Evolutionary conservation across 2,113 vertebrate species (phyloP), one percentile per base, ranked within the genome.

Genomic region (Toxotes chatareus): DNA sequence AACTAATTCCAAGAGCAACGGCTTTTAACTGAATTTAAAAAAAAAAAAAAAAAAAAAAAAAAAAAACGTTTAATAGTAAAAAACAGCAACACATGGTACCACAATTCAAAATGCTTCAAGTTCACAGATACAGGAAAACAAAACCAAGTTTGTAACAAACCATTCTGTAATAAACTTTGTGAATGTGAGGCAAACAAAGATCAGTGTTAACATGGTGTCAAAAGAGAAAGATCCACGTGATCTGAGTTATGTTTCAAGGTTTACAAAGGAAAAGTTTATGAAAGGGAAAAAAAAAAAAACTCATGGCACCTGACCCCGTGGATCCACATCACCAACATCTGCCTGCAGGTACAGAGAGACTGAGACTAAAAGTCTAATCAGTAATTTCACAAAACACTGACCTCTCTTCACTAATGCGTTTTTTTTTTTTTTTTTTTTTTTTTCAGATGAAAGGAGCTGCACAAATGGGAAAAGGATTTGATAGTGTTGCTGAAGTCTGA

Each of bases 41-140:
- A 44, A 75, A 38, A 32, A 65, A 57, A 63, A 27, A 63, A 16
- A 75, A 72, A 34, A 75, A 67, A 16, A 75, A 72, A 44, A 75
- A 38, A 32, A 65, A 57, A 63, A 21, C 9, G 4, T 82, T 82
- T 78, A 73, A 70, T 85, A 10, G 64, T 71, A 56, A 56, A 66
- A 73, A 79, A 78, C 8, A 81, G 59, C 21, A 32, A 57, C 34
- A 82, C 53, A 61, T 32, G 40, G 57, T 65, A 79, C 62, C 64
- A 82, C 59, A 79, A 65, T 38, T 53, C 5, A 69, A 82, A 86
- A 69, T 42, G 47, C 23, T 65, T 47, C 36, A 63, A 56, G 14
- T 75, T 71, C 78, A 76, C 55, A 76, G 53, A 76, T n/a, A 69
- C 46, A 57, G 72, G 34, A 56, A 79, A 71, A 80, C 55, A 83